Evolutionary conservation across 2,888 invertebrate genomes (phyloP).

Genomic region (Gerris lacustris): DNA sequence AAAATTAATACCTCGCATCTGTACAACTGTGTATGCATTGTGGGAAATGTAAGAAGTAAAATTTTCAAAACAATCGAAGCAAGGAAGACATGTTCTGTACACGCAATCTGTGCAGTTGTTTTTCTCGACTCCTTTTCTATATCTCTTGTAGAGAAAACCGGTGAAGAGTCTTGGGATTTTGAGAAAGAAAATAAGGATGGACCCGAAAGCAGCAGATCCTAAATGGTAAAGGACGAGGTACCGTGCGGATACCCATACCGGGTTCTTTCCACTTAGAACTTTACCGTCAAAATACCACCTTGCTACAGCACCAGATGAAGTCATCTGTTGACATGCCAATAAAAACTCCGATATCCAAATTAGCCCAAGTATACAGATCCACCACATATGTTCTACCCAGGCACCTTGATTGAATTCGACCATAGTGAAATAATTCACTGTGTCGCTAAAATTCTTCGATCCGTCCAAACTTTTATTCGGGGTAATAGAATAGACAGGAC

Average conservation of each 20-base stretch:
- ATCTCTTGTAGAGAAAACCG: conserved; percentile 81
- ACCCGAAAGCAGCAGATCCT: conserved; percentile 90
- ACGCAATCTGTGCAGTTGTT: conserved; percentile 51
- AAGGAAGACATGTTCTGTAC: conserved; percentile 72
- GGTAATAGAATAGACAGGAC: neutral
- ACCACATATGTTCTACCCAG: conserved; percentile 86
- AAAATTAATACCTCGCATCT: conserved; percentile 81
- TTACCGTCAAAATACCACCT: conserved; percentile 83
- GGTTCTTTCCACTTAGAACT: conserved; percentile 42
- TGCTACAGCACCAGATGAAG: conserved; percentile 83
- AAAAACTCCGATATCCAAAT: conserved; percentile 92
- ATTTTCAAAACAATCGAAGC: conserved; percentile 80
- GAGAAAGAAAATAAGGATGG: conserved; percentile 81
- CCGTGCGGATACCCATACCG: conserved; percentile 57
- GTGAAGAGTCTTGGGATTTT: conserved; percentile 81
- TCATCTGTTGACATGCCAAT: conserved; percentile 86
- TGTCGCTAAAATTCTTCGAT: conserved; percentile 36
- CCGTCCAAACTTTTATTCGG: neutral
- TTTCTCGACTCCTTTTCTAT: conserved; percentile 33
- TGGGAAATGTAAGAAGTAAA: conserved; percentile 85
- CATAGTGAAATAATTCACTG: conserved; percentile 40
- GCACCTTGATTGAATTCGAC: conserved; percentile 62
- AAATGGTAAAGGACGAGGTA: conserved; percentile 77
- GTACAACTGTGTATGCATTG: conserved; percentile 88
- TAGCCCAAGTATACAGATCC: conserved; percentile 79